A percentile compares a stretch with the other conserved stretches of the same genome.
These are phyloP conservation scores for Ladona fulva DNA, from an alignment of 1,140 invertebrate genomes.

Conservation along the genomic window DNA sequence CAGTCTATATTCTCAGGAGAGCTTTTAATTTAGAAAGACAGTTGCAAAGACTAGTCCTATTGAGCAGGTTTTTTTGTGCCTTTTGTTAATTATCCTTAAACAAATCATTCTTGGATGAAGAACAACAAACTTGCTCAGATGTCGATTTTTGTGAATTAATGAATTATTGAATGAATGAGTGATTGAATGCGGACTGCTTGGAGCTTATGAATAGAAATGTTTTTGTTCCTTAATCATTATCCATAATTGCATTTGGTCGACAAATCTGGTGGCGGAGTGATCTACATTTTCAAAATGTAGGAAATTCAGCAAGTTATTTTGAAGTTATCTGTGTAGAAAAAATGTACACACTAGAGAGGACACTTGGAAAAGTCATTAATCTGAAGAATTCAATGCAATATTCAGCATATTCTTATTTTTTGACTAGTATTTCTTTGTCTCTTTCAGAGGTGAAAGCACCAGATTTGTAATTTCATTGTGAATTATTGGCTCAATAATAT, in stretches of 20 bases:
- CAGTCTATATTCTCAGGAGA: slow-evolving; percentile 7
- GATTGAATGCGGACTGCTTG: neutral
- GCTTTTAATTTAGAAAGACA: neutral
- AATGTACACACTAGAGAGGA: too few species aligned
- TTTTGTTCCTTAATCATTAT: neutral
- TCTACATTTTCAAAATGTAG: neutral
- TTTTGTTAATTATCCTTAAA: neutral
- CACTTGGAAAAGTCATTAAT: too few species aligned
- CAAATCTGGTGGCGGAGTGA: neutral
- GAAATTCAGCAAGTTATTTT: neutral
- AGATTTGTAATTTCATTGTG: slow-evolving; percentile 3
- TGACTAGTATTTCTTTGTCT: neutral
- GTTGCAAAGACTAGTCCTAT: neutral
- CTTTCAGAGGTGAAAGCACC: neutral
- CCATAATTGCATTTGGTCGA: neutral
- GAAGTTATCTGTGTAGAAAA: neutral
- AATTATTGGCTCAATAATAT: slow-evolving; percentile 7
- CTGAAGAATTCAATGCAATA: neutral
- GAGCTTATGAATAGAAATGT: neutral
- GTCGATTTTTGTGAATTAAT: neutral
- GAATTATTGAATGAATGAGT: neutral
- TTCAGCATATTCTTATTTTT: neutral
- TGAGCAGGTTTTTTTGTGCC: neutral
- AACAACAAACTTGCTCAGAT: neutral
- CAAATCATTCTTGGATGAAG: neutral